Evolutionary conservation across 2,888 invertebrate genomes (phyloP).

Genomic region (Thereva nobilitata): DNA sequence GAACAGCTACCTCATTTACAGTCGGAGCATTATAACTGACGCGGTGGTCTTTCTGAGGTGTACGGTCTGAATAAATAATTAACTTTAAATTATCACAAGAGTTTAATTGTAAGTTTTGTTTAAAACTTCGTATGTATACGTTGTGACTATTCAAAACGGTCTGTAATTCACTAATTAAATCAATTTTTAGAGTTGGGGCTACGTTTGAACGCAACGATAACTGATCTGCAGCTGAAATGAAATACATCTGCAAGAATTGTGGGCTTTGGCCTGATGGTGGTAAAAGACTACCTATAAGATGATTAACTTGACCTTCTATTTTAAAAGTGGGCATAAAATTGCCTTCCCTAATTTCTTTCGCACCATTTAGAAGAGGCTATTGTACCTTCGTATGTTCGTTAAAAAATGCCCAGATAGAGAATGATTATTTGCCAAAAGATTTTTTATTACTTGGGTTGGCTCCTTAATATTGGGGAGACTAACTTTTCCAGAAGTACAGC

Average conservation of each 20-base stretch:
- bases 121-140: conserved; percentile 40
- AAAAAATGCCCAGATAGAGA: no score
- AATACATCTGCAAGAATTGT: conserved; percentile 46
- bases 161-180: neutral
- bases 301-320: conserved; percentile 41
- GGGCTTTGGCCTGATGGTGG: conserved; percentile 40
- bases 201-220: neutral
- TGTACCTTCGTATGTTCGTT: no score
- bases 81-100: conserved; percentile 44
- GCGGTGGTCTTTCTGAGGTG: conserved; percentile 45
- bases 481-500: no score
- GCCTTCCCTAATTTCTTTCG: no score
- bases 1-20: conserved; percentile 44
- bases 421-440: no score
- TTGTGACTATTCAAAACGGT: neutral
- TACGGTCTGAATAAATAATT: conserved; percentile 47
- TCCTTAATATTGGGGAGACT: no score
- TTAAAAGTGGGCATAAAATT: neutral
- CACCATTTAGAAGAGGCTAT: no score
- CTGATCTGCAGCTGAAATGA: conserved; percentile 42
- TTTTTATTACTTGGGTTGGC: no score
- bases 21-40: conserved; percentile 46
- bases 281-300: conserved; percentile 37
- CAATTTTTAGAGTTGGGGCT: neutral
- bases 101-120: conserved; percentile 44